Conservation (phyloP, 2,113 vertebrate species). For the Sebastes fasciatus region DNA sequence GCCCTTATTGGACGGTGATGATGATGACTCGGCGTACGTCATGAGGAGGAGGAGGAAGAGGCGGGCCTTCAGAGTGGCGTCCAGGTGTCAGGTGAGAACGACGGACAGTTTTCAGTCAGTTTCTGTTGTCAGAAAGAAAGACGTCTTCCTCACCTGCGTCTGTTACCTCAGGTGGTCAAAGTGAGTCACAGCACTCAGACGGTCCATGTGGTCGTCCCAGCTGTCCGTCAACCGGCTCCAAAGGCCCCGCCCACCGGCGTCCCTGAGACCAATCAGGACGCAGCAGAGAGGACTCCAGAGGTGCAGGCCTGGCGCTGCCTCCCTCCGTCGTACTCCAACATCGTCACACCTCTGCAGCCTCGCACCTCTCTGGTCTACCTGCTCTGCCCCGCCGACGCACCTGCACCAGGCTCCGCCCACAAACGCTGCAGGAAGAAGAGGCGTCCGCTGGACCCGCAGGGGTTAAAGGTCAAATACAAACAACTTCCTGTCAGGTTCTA, state of each 20-base stretch:
- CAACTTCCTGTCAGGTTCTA: slow-evolving; percentile 86
- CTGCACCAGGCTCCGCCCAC: slow-evolving; percentile 36
- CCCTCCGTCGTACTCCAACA: slow-evolving; percentile 82
- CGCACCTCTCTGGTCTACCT: slow-evolving; percentile 88
- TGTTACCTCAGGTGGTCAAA: slow-evolving; percentile 83
- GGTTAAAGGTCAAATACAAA: slow-evolving; percentile 88
- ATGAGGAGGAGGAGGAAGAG: slow-evolving; percentile 68
- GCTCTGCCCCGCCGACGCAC: slow-evolving; percentile 76
- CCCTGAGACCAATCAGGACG: slow-evolving; percentile 23
- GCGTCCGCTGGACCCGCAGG: slow-evolving; percentile 72
- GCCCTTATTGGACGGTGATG: slow-evolving; percentile 74
- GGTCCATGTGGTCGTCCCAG: slow-evolving; percentile 78
- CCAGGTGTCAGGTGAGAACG: slow-evolving; percentile 85
- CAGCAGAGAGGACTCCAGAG: slow-evolving; percentile 80
- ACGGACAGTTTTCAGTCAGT: not conserved
- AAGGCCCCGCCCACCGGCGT: slow-evolving; percentile 40
- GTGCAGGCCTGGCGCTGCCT: slow-evolving; percentile 83
- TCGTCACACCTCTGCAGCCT: slow-evolving; percentile 88
- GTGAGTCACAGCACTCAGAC: slow-evolving; percentile 91
- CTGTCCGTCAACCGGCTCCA: slow-evolving; percentile 78
- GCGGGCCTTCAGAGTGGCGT: slow-evolving; percentile 83
- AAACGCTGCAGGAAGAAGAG: slow-evolving; percentile 76
- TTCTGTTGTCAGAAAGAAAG: not conserved
- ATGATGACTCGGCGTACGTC: slow-evolving; percentile 60
- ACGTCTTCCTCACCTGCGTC: not conserved